These are phyloP conservation scores for Falco berigora DNA, from an alignment of 2,797 vertebrate genomes.

Conservation along the genomic window DNA sequence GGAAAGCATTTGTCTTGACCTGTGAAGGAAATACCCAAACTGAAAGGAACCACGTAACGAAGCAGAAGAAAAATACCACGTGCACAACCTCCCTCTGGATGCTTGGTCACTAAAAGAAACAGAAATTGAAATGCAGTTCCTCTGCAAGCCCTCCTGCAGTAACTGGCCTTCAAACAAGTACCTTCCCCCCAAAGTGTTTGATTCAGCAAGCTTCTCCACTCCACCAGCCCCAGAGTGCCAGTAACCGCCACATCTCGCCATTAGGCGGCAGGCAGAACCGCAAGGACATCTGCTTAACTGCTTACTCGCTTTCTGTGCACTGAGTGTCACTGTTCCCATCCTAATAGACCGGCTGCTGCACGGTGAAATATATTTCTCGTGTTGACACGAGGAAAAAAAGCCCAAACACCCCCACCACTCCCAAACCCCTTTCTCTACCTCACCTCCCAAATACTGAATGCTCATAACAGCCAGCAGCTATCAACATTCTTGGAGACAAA, in stretches of 20 bases:
- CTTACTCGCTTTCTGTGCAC: background rate
- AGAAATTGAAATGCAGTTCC: accelerated
- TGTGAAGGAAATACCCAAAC: slow-evolving; percentile 1
- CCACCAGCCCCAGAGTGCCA: background rate
- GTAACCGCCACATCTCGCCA: background rate
- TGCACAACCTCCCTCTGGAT: background rate
- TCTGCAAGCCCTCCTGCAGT: background rate
- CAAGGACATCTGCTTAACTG: background rate
- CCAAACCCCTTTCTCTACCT: accelerated
- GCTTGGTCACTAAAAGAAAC: background rate
- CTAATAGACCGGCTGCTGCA: accelerated
- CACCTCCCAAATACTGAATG: accelerated
- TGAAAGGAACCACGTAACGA: background rate
- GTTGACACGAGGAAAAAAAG: accelerated
- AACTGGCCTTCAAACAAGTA: background rate
- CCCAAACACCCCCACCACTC: accelerated
- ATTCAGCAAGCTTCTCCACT: background rate
- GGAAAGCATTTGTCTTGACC: slow-evolving; percentile 75
- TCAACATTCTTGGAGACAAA: background rate
- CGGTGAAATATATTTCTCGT: background rate
- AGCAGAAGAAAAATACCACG: accelerated
- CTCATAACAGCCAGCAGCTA: background rate
- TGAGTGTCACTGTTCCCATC: background rate
- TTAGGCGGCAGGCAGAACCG: background rate
- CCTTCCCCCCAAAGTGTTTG: accelerated